These are phyloP conservation scores for Cephus rjabovi DNA, from an alignment of 2,888 invertebrate species.

Conservation along the genomic window DNA sequence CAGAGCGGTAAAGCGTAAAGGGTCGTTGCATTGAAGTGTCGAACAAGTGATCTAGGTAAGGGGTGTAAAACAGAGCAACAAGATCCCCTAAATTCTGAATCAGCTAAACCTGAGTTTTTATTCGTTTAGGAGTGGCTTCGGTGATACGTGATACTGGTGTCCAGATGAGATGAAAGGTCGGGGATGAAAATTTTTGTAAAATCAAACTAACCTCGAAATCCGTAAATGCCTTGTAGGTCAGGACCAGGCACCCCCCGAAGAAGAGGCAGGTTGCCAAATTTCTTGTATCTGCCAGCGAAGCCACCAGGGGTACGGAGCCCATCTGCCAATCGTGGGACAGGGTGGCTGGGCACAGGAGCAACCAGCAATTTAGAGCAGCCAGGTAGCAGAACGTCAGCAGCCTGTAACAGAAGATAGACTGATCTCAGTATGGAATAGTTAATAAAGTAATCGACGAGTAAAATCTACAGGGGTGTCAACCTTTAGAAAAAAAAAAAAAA, in stretches of 20 bases:
- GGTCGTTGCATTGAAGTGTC: conserved; percentile 28
- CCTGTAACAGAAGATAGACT: conserved; percentile 68
- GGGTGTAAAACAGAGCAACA: background rate
- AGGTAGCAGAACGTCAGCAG: conserved; percentile 85
- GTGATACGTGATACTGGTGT: background rate
- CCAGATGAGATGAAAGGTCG: background rate
- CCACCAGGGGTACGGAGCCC: conserved; percentile 85
- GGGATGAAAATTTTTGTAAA: background rate
- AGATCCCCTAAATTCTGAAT: background rate
- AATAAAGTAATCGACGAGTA: background rate
- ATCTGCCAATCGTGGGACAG: conserved; percentile 93
- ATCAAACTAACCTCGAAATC: conserved; percentile 75
- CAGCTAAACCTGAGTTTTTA: background rate
- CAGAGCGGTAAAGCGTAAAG: conserved; percentile 22
- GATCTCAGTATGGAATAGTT: no score
- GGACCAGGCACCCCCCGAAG: conserved; percentile 72
- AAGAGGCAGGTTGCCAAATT: conserved; percentile 80
- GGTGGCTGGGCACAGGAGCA: conserved; percentile 82
- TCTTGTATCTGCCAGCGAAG: conserved; percentile 77
- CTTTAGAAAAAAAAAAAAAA: background rate
- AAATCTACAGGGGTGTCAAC: background rate
- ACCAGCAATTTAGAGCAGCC: conserved; percentile 86
- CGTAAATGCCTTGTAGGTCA: conserved; percentile 73
- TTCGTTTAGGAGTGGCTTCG: background rate
- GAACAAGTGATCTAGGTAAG: background rate